phyloP scores from a whole-genome alignment of 1,140 invertebrate genomes.

The Nymphalis io region DNA sequence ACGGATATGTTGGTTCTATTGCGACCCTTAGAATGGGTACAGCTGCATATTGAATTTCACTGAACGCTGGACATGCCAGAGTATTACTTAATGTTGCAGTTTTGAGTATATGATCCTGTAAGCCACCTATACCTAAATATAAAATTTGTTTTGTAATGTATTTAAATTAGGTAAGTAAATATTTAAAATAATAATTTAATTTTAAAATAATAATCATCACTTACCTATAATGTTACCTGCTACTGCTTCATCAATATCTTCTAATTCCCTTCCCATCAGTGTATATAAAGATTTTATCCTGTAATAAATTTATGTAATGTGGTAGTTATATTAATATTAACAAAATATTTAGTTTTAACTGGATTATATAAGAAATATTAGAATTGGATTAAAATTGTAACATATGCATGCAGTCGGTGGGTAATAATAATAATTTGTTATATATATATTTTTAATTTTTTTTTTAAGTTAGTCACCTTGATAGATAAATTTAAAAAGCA shows the following conservation, averaged over 20 bases:
- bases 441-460: too few relatives aligned
- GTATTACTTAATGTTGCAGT: conserved; percentile 94
- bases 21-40: conserved; percentile 97
- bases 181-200: background rate
- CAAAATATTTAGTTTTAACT: too few relatives aligned
- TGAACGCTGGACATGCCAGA: conserved; percentile 93
- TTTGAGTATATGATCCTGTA: conserved; percentile 94
- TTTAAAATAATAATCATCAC: background rate
- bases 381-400: too few relatives aligned
- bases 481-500: too few relatives aligned
- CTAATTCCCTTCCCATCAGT: conserved; percentile 96
- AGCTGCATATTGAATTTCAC: conserved; percentile 89
- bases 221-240: conserved; percentile 94
- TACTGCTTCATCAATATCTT: conserved; percentile 88
- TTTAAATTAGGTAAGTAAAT: too few relatives aligned
- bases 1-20: conserved; percentile 92
- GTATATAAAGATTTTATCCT: conserved; percentile 87
- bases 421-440: too few relatives aligned
- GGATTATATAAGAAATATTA: too few relatives aligned
- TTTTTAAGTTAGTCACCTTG: too few relatives aligned
- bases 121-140: conserved; percentile 88
- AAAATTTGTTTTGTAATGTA: background rate
- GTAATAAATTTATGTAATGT: conserved; percentile 38
- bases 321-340: background rate
- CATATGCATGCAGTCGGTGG: too few relatives aligned